Percentiles rank a stretch among this genome's conserved stretches.
Evolutionary conservation across 35 echinoderm and acorn worm species (phyloP).

Genomic region (Strongylocentrotus purpuratus): DNA sequence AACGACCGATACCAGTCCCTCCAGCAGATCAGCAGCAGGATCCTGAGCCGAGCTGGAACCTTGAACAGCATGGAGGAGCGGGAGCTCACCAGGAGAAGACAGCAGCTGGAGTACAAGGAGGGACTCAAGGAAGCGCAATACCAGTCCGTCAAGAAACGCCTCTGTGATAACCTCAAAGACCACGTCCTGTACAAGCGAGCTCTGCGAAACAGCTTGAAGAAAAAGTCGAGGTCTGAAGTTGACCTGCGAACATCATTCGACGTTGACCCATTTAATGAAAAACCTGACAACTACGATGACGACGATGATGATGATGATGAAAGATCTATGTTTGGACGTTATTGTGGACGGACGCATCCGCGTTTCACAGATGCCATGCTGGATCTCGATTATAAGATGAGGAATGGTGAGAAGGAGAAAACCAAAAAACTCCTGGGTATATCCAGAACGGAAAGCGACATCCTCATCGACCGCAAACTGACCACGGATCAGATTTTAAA

Average conservation of each 20-base stretch:
- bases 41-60: constrained; percentile 59
- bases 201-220: constrained; percentile 52
- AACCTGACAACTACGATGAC: neutral
- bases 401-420: constrained; percentile 41
- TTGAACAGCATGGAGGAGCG: constrained; percentile 77
- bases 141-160: constrained; percentile 51
- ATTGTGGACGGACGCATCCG: constrained; percentile 51
- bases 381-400: constrained; percentile 54
- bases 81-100: constrained; percentile 47
- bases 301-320: neutral
- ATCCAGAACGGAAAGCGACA: constrained; percentile 57
- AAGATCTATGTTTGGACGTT: constrained; percentile 56
- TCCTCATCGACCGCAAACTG: constrained; percentile 64
- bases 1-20: constrained; percentile 71
- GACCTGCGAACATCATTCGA: neutral
- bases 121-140: constrained; percentile 53
- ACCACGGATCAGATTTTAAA: constrained; percentile 60
- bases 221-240: neutral
- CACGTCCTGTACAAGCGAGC: constrained; percentile 74
- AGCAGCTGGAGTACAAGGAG: constrained; percentile 67
- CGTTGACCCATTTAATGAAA: neutral
- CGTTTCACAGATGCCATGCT: constrained; percentile 54
- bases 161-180: constrained; percentile 64
- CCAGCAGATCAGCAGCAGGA: constrained; percentile 66
- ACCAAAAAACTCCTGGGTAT: constrained; percentile 60